These are phyloP conservation scores for Cotesia glomerata DNA, from an alignment of 1,140 invertebrate species.

Conservation along the genomic window DNA sequence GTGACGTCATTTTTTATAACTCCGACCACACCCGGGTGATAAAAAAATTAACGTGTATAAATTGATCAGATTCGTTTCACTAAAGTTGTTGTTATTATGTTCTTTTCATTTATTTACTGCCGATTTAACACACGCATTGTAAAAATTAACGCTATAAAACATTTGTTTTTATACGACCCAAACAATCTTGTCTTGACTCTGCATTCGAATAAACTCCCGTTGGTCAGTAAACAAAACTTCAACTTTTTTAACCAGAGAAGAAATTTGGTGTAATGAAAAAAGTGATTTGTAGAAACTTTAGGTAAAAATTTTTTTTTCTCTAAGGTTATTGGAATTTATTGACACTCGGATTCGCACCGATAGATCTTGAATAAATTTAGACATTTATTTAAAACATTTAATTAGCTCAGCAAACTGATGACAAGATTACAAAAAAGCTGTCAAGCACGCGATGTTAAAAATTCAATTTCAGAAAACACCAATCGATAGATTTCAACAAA, in stretches of 20 bases:
- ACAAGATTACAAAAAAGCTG: too few species aligned
- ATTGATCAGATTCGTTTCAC: constrained; percentile 13
- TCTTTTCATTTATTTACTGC: constrained; percentile 7
- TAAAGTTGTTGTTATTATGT: background rate
- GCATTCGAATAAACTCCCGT: too few species aligned
- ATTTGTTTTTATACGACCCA: too few species aligned
- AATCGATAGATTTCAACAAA: too few species aligned
- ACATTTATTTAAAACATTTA: too few species aligned
- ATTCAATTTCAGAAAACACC: background rate
- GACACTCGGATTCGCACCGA: background rate
- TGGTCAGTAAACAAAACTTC: too few species aligned
- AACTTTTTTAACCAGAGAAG: too few species aligned
- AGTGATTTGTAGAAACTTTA: too few species aligned
- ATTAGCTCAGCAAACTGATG: too few species aligned
- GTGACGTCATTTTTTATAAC: constrained; percentile 34
- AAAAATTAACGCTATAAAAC: background rate
- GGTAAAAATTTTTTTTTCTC: background rate
- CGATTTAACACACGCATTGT: constrained; percentile 7
- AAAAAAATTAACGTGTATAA: constrained; percentile 20
- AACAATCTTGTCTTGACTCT: too few species aligned
- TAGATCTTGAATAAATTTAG: background rate
- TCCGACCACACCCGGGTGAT: constrained; percentile 39
- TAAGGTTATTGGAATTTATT: too few species aligned
- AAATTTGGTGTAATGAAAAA: too few species aligned
- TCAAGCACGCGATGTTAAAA: background rate